Evolutionary conservation across 2,888 invertebrate species (phyloP).

Genomic region (Stenichneumon culpator): DNA sequence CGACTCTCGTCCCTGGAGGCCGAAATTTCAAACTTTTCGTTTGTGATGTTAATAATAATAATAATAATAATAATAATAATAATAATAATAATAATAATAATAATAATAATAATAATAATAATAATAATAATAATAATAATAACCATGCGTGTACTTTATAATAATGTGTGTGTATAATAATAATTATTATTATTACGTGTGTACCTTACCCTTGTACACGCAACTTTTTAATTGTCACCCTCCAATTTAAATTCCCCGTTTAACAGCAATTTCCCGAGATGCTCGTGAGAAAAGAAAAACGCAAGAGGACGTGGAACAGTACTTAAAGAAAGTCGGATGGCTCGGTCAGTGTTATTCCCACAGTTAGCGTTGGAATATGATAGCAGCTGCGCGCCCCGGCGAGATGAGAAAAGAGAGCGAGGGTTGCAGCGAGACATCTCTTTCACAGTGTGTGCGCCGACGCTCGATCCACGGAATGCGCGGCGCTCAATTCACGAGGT

Average conservation of each 20-base stretch:
- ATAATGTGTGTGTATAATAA: no score
- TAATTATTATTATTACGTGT: no score
- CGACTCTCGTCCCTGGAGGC: no score
- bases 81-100: no score
- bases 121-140: no score
- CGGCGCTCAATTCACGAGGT: slow-evolving; percentile 13
- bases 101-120: no score
- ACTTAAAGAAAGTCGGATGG: background rate
- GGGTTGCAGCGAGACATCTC: background rate
- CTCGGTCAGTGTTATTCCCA: slow-evolving; percentile 1
- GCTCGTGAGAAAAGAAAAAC: background rate
- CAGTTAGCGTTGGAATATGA: background rate
- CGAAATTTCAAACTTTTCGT: no score
- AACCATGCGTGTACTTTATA: no score
- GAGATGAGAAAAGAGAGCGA: background rate
- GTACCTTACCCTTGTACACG: background rate
- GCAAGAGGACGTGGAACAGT: background rate
- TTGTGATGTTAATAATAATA: no score
- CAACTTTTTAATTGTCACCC: background rate
- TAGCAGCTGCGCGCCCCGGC: slow-evolving; percentile 4
- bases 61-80: no score
- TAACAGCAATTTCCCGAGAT: background rate
- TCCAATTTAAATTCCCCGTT: background rate
- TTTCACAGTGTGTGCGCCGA: background rate
- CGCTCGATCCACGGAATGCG: slow-evolving; percentile 4